Evolutionary conservation across 2,888 invertebrate species (phyloP), one percentile per base, ranked within the genome.

Genomic region (Phalangium opilio): DNA sequence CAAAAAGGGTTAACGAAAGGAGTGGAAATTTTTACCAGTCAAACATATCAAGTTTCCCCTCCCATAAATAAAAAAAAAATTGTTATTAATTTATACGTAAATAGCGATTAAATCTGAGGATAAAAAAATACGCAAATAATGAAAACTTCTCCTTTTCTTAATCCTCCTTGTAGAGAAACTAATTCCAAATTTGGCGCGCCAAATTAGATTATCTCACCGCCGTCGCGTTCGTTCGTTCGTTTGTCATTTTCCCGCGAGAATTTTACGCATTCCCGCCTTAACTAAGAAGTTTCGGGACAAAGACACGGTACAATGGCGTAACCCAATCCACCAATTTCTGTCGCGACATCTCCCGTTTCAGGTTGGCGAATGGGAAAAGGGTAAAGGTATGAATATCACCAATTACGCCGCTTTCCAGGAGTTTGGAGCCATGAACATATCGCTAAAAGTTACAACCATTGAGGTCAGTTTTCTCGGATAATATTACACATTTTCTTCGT

Each of bases 381-480:
- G 69, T 35, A 73, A 70, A 5, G 83, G 85, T 1, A 76, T 89
- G 49, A 79, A 79, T 61, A 75, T 89, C 55, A 84, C 85, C 0
- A 85, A 86, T 64, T 78, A 81, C 0, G 79, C 79, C 0, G 85
- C 86, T 2, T 89, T 89, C 64, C 83, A 79, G 63, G 79, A 86
- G 56, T 79, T 79, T 41, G 79, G 79, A 34, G 76, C 78, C 0
- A 80, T 83, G 0, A 89, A 89, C 67, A 83, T 87, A 19, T 89
- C 87, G 0, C 72, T 89, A 4, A 77, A 84, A 44, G 84, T 89
- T 15, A 86, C 87, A 68, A 87, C 87, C 35, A 76, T 83, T 61
- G 82, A 83, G 77, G 86, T 86, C 21, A 15, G 45, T 20, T 34
- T 34, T 12, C n/a, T 12, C 34, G 11, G n/a, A 34, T 34, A n/a